phyloP scores from a whole-genome alignment of 2,113 vertebrate genomes.

The Columbina picui region DNA sequence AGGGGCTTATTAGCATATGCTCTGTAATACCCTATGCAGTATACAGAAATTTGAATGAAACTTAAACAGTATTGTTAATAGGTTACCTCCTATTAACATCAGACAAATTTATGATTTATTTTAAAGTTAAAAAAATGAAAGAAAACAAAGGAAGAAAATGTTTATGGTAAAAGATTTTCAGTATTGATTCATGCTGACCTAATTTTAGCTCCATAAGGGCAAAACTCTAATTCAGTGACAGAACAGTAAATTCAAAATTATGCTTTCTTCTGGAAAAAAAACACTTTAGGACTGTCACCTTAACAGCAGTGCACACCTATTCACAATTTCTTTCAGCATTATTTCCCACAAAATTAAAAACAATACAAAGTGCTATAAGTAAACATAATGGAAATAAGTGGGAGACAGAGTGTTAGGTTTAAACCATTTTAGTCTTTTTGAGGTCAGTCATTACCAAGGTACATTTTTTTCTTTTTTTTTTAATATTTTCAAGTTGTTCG shows the following conservation, averaged over 20 bases:
- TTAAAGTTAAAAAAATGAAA: background rate
- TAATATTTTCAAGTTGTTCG: background rate
- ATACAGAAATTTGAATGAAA: background rate
- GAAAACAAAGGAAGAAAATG: background rate
- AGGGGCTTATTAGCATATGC: background rate
- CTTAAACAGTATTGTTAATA: background rate
- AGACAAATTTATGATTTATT: background rate
- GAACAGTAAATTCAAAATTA: constrained; percentile 1
- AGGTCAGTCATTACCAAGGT: background rate
- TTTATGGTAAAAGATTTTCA: background rate
- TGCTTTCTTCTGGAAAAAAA: background rate
- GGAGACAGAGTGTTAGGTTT: background rate
- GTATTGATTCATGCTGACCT: background rate
- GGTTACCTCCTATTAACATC: background rate
- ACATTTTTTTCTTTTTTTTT: background rate
- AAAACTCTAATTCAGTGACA: background rate
- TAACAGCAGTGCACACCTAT: background rate
- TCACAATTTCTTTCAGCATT: background rate
- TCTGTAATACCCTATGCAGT: background rate
- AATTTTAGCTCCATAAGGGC: background rate
- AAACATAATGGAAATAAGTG: background rate
- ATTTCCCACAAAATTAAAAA: background rate
- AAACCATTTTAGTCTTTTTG: background rate
- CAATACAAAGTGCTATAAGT: background rate
- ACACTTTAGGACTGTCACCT: background rate